Percentiles rank a stretch among this genome's conserved stretches.
Conservation (phyloP, 1,140 invertebrate species). For the Drosophila suzukii region DNA sequence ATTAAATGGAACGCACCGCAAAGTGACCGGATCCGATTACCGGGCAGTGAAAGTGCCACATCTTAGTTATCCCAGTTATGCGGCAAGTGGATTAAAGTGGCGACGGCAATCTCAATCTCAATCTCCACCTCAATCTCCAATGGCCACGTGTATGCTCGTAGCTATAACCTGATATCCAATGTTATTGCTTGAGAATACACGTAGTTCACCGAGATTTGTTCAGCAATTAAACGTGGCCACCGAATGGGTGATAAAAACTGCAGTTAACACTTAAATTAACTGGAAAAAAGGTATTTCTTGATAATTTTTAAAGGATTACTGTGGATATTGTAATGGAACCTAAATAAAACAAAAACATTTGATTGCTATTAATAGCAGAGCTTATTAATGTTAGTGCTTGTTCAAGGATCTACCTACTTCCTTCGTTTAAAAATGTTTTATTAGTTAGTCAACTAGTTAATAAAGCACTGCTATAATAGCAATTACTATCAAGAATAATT, state of each 20-base stretch:
- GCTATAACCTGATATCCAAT: slow-evolving; percentile 96
- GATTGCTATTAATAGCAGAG: no score
- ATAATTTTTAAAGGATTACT: background rate
- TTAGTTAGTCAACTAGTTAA: no score
- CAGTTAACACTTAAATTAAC: background rate
- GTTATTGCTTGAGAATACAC: slow-evolving; percentile 99
- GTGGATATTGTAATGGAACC: background rate
- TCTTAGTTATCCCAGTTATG: slow-evolving; percentile 1
- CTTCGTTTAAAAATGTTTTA: no score
- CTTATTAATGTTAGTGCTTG: no score
- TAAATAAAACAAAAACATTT: no score
- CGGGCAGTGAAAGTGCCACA: slow-evolving; percentile 23
- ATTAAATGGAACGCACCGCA: slow-evolving; percentile 42
- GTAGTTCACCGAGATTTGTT: slow-evolving; percentile 90
- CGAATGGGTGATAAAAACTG: background rate
- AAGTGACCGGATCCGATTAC: slow-evolving; percentile 49
- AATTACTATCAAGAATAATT: no score
- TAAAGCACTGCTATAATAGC: no score
- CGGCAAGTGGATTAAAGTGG: slow-evolving; percentile 10
- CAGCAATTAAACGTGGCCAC: slow-evolving; percentile 43
- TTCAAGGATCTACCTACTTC: no score
- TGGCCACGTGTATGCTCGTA: slow-evolving; percentile 97
- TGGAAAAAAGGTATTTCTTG: background rate
- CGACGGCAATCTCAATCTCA: slow-evolving; percentile 84
- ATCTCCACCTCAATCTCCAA: slow-evolving; percentile 86